Evolutionary conservation across 2,888 invertebrate genomes (phyloP).

Genomic region (Exocentrus adspersus): DNA sequence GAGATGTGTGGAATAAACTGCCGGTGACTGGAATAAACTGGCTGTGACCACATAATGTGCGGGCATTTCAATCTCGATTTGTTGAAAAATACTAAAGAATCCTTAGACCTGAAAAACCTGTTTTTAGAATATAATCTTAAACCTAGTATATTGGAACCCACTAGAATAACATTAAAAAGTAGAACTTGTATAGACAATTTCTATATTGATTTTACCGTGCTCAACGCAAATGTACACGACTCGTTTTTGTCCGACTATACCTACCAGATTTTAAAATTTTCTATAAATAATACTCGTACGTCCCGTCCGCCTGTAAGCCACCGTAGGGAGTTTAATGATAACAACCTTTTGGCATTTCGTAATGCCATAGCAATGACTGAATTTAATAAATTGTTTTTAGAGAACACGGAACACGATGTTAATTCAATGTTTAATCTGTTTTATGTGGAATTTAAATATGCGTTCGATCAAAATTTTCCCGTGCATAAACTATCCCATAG

Average conservation of each 20-base stretch:
- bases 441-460: not conserved
- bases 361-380: too few relatives aligned
- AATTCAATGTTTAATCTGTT: not conserved
- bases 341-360: too few relatives aligned
- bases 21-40: too few relatives aligned
- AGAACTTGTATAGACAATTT: not conserved
- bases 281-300: too few relatives aligned
- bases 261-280: too few relatives aligned
- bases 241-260: too few relatives aligned
- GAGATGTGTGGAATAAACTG: not conserved
- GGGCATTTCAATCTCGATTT: not conserved
- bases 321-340: too few relatives aligned
- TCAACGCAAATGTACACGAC: not conserved
- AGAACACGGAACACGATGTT: too few relatives aligned
- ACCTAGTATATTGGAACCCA: not conserved
- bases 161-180: not conserved
- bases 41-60: not conserved
- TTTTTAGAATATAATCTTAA: not conserved
- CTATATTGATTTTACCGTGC: not conserved
- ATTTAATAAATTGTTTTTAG: too few relatives aligned
- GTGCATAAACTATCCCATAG: not conserved
- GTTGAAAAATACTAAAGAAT: not conserved
- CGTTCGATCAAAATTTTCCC: not conserved
- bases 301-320: too few relatives aligned
- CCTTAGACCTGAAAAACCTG: not conserved